A percentile compares a stretch with the other conserved stretches of the same genome.
phyloP scores from a whole-genome alignment of 2,113 vertebrate species.

The Agelaius phoeniceus region DNA sequence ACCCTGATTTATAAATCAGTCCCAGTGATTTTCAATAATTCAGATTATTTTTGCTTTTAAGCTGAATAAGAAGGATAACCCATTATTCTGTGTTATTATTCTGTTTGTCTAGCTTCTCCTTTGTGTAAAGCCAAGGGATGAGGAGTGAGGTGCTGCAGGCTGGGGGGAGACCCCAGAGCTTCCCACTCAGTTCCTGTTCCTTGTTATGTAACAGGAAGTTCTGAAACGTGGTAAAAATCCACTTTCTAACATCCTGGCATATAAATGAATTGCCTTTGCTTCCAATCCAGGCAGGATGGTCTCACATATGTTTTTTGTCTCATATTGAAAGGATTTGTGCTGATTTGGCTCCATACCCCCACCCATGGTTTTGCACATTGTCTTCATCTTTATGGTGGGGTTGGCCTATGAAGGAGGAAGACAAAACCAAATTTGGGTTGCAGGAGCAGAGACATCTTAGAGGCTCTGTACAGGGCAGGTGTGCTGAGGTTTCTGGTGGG shows the following conservation, averaged over 20 bases:
- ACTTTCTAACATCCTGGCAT: constrained; percentile 11
- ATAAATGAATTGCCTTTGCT: neutral
- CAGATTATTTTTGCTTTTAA: neutral
- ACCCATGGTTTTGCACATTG: neutral
- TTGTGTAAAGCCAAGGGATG: neutral
- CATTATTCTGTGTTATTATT: neutral
- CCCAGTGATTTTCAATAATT: neutral
- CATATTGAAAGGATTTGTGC: neutral
- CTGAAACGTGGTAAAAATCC: constrained; percentile 18
- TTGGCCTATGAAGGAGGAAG: neutral
- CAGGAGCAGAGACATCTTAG: neutral
- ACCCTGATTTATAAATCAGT: neutral
- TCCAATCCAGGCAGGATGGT: constrained; percentile 11
- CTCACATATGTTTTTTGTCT: constrained; percentile 34
- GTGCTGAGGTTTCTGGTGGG: neutral
- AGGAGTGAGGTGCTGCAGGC: neutral
- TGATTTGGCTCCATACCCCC: neutral
- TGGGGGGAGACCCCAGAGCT: neutral
- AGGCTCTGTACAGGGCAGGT: neutral
- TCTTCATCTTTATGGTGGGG: neutral
- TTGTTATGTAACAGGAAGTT: constrained; percentile 1
- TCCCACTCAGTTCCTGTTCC: neutral
- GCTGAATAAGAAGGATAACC: neutral
- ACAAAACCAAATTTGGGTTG: neutral
- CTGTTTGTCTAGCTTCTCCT: neutral